Conservation (phyloP, 2,113 vertebrate species). For the Podiceps cristatus region DNA sequence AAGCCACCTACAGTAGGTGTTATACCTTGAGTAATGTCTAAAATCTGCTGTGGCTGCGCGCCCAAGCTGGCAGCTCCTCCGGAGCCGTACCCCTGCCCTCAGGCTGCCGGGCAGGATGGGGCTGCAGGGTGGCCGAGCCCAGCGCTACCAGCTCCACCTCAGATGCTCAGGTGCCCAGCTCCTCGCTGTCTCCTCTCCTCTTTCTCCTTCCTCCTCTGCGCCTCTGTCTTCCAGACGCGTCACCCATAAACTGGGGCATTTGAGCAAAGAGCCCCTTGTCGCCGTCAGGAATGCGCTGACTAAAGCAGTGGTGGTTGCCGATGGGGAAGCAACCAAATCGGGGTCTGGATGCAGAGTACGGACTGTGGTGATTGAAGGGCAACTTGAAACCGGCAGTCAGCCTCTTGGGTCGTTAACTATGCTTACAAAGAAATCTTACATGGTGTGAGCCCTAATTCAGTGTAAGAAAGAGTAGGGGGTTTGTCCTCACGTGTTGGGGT, state of each 20-base stretch:
- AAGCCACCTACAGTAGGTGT: neutral
- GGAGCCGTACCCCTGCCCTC: accelerated
- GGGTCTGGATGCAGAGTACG: neutral
- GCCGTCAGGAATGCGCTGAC: neutral
- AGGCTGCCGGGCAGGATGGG: accelerated
- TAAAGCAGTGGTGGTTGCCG: neutral
- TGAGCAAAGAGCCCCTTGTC: neutral
- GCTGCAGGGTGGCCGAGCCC: accelerated
- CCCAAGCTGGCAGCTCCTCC: neutral
- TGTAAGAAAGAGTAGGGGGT: neutral
- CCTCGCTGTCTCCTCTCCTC: neutral
- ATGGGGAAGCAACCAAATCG: neutral
- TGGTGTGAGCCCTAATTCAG: neutral
- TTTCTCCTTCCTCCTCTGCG: neutral
- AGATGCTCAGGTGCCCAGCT: accelerated
- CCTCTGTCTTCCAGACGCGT: neutral
- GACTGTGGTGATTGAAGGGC: neutral
- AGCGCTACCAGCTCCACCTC: neutral
- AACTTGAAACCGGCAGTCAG: neutral
- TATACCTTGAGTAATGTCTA: neutral
- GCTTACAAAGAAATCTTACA: neutral
- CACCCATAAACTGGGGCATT: neutral
- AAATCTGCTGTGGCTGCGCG: accelerated
- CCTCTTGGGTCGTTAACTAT: neutral
- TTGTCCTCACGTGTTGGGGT: neutral